These are phyloP conservation scores for Protophormia terraenovae DNA, from an alignment of 2,888 invertebrate genomes.

Conservation along the genomic window DNA sequence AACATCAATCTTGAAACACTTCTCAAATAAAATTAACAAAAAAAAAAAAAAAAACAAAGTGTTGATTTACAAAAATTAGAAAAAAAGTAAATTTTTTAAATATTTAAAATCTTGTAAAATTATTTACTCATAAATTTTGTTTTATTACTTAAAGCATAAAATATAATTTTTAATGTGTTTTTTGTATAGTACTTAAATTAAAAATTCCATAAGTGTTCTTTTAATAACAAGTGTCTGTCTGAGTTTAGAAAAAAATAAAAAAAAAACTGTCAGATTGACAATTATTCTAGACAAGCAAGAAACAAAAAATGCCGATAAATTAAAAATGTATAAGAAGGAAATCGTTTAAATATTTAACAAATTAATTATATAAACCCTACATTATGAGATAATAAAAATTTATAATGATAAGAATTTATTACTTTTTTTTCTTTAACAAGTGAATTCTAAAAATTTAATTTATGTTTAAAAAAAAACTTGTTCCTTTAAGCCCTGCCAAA, in stretches of 20 bases:
- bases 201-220: not conserved
- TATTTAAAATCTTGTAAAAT: no score
- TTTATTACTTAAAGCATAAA: not conserved
- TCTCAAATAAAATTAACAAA: not conserved
- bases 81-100: no score
- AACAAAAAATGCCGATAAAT: not conserved
- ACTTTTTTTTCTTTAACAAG: not conserved
- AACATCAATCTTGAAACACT: not conserved
- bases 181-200: not conserved
- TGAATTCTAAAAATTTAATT: no score
- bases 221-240: not conserved
- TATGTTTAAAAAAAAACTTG: no score
- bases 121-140: no score
- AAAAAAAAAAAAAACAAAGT: not conserved
- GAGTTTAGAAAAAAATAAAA: no score
- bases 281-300: no score
- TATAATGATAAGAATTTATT: not conserved
- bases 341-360: conserved; percentile 2
- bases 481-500: no score
- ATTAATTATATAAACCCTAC: not conserved
- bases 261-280: not conserved
- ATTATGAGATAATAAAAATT: not conserved
- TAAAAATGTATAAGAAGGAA: not conserved
- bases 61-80: no score
- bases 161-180: not conserved